Conservation (phyloP, 1,140 invertebrate species). For the Platyura marginata region DNA sequence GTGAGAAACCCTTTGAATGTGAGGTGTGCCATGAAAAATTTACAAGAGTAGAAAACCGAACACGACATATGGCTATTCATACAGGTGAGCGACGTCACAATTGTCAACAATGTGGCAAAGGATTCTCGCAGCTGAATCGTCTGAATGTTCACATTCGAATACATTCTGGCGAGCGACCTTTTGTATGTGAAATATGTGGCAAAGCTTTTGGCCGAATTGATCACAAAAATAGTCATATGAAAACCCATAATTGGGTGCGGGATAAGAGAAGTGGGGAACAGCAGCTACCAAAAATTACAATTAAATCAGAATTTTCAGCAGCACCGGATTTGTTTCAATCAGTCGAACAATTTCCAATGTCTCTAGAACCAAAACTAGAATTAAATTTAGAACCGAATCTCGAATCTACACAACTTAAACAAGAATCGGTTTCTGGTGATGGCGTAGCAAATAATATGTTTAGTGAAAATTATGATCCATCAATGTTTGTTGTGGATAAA, state of each 20-base stretch:
- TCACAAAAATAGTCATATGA: slow-evolving; percentile 66
- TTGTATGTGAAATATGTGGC: slow-evolving; percentile 61
- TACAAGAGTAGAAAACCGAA: background rate
- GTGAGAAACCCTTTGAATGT: background rate
- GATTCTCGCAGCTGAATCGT: slow-evolving; percentile 11
- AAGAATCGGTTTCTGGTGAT: too few species aligned
- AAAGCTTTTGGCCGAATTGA: slow-evolving; percentile 80
- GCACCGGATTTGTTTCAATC: too few species aligned
- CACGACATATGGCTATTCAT: slow-evolving; percentile 28
- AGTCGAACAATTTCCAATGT: too few species aligned
- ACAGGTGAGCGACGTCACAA: slow-evolving; percentile 29
- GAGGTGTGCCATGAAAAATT: background rate
- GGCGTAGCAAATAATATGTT: too few species aligned
- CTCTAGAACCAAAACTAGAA: too few species aligned
- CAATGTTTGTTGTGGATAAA: too few species aligned
- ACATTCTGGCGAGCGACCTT: slow-evolving; percentile 71
- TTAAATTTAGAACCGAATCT: background rate
- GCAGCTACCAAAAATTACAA: too few species aligned
- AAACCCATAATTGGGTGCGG: slow-evolving; percentile 60
- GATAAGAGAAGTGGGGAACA: background rate
- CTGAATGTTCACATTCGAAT: slow-evolving; percentile 70
- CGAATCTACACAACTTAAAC: too few species aligned
- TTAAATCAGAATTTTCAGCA: too few species aligned
- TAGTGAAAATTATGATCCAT: too few species aligned
- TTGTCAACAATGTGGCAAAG: slow-evolving; percentile 30